Percentiles rank a stretch among this genome's conserved stretches.
phyloP scores from a whole-genome alignment of 2,113 vertebrate genomes.

The Archocentrus centrarchus region DNA sequence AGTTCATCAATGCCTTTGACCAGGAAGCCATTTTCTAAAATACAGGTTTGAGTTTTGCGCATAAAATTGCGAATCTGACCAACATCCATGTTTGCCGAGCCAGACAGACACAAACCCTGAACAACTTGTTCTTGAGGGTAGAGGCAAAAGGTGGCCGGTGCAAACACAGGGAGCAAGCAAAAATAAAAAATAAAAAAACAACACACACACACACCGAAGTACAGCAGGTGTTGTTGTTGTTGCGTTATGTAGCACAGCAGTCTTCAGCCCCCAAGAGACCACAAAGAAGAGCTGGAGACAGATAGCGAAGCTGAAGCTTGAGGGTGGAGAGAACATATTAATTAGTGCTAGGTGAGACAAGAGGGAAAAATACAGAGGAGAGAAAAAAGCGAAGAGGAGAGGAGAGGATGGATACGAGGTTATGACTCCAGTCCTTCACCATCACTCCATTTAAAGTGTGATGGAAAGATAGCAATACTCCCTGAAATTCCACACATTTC shows the following conservation, averaged over 20 bases:
- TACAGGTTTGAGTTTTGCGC: constrained; percentile 72
- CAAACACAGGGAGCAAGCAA: constrained; percentile 24
- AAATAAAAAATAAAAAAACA: neutral
- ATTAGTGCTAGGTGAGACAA: constrained; percentile 54
- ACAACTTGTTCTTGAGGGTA: neutral
- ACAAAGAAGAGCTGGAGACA: constrained; percentile 28
- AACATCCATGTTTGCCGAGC: constrained; percentile 61
- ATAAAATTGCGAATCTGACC: constrained; percentile 66
- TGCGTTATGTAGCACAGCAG: constrained; percentile 70
- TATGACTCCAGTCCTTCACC: constrained; percentile 31
- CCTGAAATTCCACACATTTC: constrained; percentile 56
- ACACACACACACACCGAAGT: constrained; percentile 18
- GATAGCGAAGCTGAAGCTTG: constrained; percentile 26
- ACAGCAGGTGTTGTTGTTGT: constrained; percentile 81
- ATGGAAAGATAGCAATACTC: constrained; percentile 45
- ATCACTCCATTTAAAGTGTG: constrained; percentile 31
- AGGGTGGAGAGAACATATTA: constrained; percentile 58
- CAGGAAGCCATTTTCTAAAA: constrained; percentile 65
- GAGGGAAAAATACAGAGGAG: constrained; percentile 14
- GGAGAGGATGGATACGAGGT: constrained; percentile 14
- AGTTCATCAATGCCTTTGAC: constrained; percentile 32
- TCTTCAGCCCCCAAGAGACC: constrained; percentile 52
- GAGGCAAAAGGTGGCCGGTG: constrained; percentile 2
- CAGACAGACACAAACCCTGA: neutral
- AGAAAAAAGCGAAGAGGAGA: neutral